These are phyloP conservation scores for Leptinotarsa haldemani DNA, from an alignment of 2,888 invertebrate genomes.

Conservation along the genomic window DNA sequence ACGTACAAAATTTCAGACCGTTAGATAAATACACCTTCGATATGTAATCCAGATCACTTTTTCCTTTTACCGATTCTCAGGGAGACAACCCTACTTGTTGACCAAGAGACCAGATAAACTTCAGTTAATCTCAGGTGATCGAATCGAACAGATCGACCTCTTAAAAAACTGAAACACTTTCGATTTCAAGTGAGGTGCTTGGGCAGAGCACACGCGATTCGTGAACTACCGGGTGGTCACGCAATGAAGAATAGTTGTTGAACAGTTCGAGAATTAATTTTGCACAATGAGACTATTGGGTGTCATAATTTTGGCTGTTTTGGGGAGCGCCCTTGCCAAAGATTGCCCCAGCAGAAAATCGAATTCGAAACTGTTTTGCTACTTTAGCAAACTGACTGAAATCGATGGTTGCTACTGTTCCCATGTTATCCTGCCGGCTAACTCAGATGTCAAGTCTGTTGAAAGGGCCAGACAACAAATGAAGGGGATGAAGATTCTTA, in stretches of 20 bases:
- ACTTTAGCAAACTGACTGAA: conserved; percentile 59
- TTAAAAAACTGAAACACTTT: conserved; percentile 53
- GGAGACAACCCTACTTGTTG: conserved; percentile 46
- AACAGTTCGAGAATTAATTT: conserved; percentile 8
- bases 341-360: conserved; percentile 56
- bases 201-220: conserved; percentile 16
- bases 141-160: conserved; percentile 54
- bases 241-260: conserved; percentile 18
- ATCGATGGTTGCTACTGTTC: conserved; percentile 61
- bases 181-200: conserved; percentile 46
- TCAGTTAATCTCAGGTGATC: conserved; percentile 58
- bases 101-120: conserved; percentile 32
- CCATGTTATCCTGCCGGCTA: conserved; percentile 61
- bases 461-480: conserved; percentile 68
- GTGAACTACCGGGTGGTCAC: conserved; percentile 25
- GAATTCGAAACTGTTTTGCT: conserved; percentile 62
- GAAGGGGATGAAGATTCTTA: conserved; percentile 69
- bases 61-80: conserved; percentile 44
- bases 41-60: conserved; percentile 34
- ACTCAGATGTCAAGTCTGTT: conserved; percentile 57
- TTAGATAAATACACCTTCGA: conserved; percentile 30
- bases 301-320: conserved; percentile 28
- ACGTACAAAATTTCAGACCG: conserved; percentile 14
- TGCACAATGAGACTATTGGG: conserved; percentile 31
- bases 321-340: conserved; percentile 46